Evolutionary conservation across 2,888 invertebrate species (phyloP), one percentile per base, ranked within the genome.

Genomic region (Dastarcus helophoroides): DNA sequence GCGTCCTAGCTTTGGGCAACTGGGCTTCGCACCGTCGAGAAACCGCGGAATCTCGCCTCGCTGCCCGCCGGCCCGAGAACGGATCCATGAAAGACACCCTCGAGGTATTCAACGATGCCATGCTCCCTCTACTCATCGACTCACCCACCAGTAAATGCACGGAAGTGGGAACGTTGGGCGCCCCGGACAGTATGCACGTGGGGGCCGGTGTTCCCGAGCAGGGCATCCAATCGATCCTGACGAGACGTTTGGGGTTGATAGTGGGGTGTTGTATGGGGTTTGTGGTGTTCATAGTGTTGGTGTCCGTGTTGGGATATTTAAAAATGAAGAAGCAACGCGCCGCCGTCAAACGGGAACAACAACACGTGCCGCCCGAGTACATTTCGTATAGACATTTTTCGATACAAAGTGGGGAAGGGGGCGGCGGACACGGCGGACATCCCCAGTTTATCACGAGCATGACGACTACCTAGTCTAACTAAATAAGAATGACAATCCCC

Each of bases 181-280:
- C 76, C 12, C 78, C 79, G 22, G 76, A 77, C 34, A 71, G 75
- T 25, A 57, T 71, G 31, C 74, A 78, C 12, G 76, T 62, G 1
- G 61, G 64, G 13, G 51, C 62, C 15, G 65, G 63, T 24, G 56
- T 63, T 13, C 56, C 58, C 3, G 60, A 60, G 27, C 55, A 53
- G 26, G 51, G 55, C 3, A 38, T 53, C 29, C 76, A 77, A 42
- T 82, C 80, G 37, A 76, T 89, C 50, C 65, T 88, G 21, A 83
- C 84, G 3, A 69, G 86, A 36, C 71, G 88, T 42, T 67, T 89
- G 33, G 86, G 88, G 15, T 71, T 89, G 41, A 84, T 88, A 46
- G 79, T 89, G 32, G 88, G 88, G 29, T 81, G 84, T 55, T 83
- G 82, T 53, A 75, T 89, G 68, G 86, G 86, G 31, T 80, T 85